phyloP scores from a whole-genome alignment of 2,888 invertebrate genomes.

The Polydesmus complanatus region DNA sequence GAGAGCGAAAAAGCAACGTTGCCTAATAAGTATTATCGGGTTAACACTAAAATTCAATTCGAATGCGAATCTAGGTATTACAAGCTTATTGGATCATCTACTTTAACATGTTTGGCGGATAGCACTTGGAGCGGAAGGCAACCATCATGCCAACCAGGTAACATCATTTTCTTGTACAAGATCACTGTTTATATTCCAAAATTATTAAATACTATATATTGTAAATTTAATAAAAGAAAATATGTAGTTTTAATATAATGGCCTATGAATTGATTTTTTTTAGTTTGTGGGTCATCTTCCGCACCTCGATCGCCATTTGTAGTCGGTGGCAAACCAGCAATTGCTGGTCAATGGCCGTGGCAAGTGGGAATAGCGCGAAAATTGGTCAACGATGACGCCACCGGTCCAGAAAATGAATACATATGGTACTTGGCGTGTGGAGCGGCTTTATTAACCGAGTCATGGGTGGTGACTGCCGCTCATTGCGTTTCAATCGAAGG shows the following conservation, averaged over 20 bases:
- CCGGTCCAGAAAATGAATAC: neutral
- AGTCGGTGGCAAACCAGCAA: constrained; percentile 21
- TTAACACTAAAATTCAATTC: constrained; percentile 20
- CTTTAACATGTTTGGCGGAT: constrained; percentile 19
- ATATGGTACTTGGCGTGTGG: constrained; percentile 21
- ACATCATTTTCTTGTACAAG: constrained; percentile 1
- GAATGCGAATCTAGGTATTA: constrained; percentile 22
- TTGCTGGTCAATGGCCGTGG: constrained; percentile 24
- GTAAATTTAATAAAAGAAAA: no score
- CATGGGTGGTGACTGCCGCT: constrained; percentile 22
- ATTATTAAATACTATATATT: neutral
- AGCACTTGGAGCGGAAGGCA: constrained; percentile 22
- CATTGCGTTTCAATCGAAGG: constrained; percentile 21
- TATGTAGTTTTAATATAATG: no score
- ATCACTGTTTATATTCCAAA: neutral
- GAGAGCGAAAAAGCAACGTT: constrained; percentile 9
- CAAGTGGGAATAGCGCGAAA: constrained; percentile 20
- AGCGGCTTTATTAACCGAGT: constrained; percentile 20
- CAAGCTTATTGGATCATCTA: constrained; percentile 21
- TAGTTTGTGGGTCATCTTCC: constrained; percentile 22
- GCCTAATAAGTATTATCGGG: constrained; percentile 18
- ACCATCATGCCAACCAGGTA: constrained; percentile 22
- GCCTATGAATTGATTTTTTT: constrained; percentile 6
- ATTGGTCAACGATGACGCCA: constrained; percentile 12
- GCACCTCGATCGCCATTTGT: constrained; percentile 22